Evolutionary conservation across 2,888 invertebrate genomes (phyloP).

Genomic region (Cantharis rustica): DNA sequence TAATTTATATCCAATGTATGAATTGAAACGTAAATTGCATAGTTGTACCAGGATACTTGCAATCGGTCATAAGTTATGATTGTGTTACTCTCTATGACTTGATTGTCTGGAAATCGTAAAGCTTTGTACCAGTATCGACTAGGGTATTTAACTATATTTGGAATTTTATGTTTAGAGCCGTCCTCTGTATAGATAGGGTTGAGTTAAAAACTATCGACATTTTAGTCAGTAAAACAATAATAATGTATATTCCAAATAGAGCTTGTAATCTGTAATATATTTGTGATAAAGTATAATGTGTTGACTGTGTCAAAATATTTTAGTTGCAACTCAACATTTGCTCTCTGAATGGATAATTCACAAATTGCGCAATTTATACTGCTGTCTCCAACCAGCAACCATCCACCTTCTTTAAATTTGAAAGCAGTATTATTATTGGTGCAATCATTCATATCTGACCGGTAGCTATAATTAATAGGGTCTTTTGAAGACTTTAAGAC

Average conservation of each 20-base stretch:
- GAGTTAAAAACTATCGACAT: background rate
- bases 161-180: background rate
- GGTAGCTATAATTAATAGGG: background rate
- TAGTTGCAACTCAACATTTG: background rate
- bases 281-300: background rate
- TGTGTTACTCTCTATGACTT: constrained; percentile 20
- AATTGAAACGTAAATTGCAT: background rate
- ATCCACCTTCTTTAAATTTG: background rate
- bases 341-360: background rate
- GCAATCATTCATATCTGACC: background rate
- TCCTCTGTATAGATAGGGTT: background rate
- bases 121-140: constrained; percentile 35
- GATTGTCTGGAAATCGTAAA: constrained; percentile 19
- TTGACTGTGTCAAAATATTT: background rate
- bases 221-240: constrained; percentile 1
- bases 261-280: background rate
- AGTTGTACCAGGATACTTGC: background rate
- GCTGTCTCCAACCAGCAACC: background rate
- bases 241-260: too few relatives aligned
- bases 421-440: background rate
- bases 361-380: constrained; percentile 1
- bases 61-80: constrained; percentile 13
- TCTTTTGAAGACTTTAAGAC: background rate
- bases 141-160: background rate
- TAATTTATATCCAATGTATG: background rate